Evolutionary conservation across 2,113 vertebrate genomes (phyloP).

Genomic region (Piliocolobus tephrosceles): DNA sequence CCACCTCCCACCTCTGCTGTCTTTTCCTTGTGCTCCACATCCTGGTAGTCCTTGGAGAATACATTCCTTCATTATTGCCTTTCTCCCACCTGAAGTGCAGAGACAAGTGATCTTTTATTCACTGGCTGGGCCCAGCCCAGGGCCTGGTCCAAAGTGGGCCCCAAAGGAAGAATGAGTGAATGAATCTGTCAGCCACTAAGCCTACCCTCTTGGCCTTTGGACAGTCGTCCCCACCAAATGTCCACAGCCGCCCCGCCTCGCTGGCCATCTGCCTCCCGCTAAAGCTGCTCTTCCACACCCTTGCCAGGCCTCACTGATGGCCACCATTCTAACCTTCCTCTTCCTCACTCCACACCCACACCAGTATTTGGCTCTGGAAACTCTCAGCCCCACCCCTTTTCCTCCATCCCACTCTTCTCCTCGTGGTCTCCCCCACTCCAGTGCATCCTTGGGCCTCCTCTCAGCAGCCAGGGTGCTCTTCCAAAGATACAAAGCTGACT

Average conservation of each 20-base stretch:
- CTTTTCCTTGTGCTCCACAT: neutral
- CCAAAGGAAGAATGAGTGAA: neutral
- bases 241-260: neutral
- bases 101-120: rapidly evolving
- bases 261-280: neutral
- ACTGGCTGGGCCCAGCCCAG: neutral
- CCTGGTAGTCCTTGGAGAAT: no score
- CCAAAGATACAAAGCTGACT: neutral
- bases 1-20: rapidly evolving
- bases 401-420: neutral
- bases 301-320: neutral
- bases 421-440: neutral
- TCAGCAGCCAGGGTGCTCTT: neutral
- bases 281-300: neutral
- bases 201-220: neutral
- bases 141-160: neutral
- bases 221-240: rapidly evolving
- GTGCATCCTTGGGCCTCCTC: neutral
- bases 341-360: neutral
- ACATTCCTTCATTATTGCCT: rapidly evolving
- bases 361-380: neutral
- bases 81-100: rapidly evolving
- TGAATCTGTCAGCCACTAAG: neutral
- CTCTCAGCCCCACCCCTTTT: neutral
- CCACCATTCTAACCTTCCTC: neutral